Conservation (phyloP, 2,888 invertebrate species). For the Palloptera scutellata region DNA sequence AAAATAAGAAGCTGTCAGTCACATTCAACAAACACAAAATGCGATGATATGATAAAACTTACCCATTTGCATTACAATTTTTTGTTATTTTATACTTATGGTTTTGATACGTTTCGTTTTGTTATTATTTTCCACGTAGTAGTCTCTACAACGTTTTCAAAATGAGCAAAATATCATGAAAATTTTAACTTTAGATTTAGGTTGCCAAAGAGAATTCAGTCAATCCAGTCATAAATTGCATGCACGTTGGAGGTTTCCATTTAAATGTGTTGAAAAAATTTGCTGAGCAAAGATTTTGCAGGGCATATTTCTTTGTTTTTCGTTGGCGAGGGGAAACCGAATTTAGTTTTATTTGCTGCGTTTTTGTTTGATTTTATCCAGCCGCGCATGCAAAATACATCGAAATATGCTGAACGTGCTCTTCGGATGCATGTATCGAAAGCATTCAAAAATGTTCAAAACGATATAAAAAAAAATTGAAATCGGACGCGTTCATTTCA, state of each 20-base stretch:
- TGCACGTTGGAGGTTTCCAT: conserved; percentile 31
- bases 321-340: not conserved
- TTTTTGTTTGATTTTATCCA: conserved; percentile 13
- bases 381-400: conserved; percentile 33
- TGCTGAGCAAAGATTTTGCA: not conserved
- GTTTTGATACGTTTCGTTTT: not conserved
- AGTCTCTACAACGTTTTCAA: too few species aligned
- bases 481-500: conserved; percentile 48
- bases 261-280: not conserved
- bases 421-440: not conserved
- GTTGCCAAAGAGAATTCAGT: conserved; percentile 31
- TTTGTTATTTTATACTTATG: conserved; percentile 7
- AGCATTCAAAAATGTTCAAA: conserved; percentile 12
- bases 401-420: conserved; percentile 27
- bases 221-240: conserved; percentile 32
- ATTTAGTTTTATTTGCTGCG: not conserved
- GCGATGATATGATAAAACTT: conserved; percentile 21
- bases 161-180: not conserved
- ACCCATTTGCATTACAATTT: conserved; percentile 14
- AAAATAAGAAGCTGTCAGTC: conserved; percentile 27
- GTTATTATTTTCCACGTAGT: too few species aligned
- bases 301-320: not conserved
- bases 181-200: conserved; percentile 10
- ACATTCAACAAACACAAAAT: conserved; percentile 25
- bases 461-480: conserved; percentile 1